Percentiles rank a stretch among this genome's conserved stretches.
These are phyloP conservation scores for Tribolium freemani DNA, from an alignment of 2,888 invertebrate genomes.

Conservation along the genomic window DNA sequence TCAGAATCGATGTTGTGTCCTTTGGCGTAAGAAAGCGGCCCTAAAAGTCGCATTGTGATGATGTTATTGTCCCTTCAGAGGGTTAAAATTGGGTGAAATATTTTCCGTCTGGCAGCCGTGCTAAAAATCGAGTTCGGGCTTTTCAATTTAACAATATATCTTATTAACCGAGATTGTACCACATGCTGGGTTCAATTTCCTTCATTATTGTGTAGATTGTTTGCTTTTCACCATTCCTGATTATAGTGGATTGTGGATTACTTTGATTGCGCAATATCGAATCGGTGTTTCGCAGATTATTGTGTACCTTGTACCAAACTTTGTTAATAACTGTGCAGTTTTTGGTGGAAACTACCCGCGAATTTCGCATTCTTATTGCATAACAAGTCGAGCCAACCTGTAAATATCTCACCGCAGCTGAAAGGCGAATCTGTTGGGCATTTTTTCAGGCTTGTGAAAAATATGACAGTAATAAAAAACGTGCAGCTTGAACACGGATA, in stretches of 20 bases:
- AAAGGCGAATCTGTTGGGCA: slow-evolving; percentile 36
- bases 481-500: slow-evolving; percentile 36
- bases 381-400: neutral
- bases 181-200: slow-evolving; percentile 43
- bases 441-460: slow-evolving; percentile 38
- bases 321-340: slow-evolving; percentile 15
- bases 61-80: neutral
- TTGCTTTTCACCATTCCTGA: slow-evolving; percentile 39
- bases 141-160: slow-evolving; percentile 35
- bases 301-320: slow-evolving; percentile 13
- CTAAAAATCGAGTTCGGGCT: slow-evolving; percentile 6
- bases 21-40: slow-evolving; percentile 3
- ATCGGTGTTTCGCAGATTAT: slow-evolving; percentile 32
- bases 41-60: slow-evolving; percentile 4
- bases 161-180: slow-evolving; percentile 41
- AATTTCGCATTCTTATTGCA: neutral
- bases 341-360: neutral
- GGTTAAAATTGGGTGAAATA: slow-evolving; percentile 24
- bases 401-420: slow-evolving; percentile 18
- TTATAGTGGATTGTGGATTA: slow-evolving; percentile 40
- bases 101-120: slow-evolving; percentile 17
- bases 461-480: slow-evolving; percentile 42
- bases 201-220: slow-evolving; percentile 40
- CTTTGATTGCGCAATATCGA: slow-evolving; percentile 42
- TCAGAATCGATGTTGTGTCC: neutral